Conservation (phyloP, 2,888 invertebrate species). For the Teleogryllus oceanicus region DNA sequence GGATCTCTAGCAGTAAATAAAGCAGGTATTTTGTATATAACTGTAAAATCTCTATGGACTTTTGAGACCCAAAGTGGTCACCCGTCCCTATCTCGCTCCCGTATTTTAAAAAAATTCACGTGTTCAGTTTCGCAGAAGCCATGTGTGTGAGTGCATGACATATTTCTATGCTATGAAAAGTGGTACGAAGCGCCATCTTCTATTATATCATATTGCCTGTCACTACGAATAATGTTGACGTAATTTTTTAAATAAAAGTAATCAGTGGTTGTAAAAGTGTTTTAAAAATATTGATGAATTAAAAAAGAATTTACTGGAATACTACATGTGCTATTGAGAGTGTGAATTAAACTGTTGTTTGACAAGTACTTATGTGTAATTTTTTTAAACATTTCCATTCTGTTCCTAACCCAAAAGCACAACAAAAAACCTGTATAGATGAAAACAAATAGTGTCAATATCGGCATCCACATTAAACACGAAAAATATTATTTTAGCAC, state of each 20-base stretch:
- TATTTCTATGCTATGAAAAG: slow-evolving; percentile 2
- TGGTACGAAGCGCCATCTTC: background rate
- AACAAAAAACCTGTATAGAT: too few relatives aligned
- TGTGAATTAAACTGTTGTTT: slow-evolving; percentile 3
- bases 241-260: slow-evolving; percentile 21
- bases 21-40: slow-evolving; percentile 1
- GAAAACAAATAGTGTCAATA: too few relatives aligned
- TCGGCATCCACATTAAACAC: too few relatives aligned
- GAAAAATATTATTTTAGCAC: too few relatives aligned
- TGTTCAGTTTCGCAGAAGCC: slow-evolving; percentile 6
- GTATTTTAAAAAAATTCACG: background rate
- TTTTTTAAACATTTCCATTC: background rate
- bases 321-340: slow-evolving; percentile 3
- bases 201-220: slow-evolving; percentile 11
- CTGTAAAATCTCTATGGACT: slow-evolving; percentile 1
- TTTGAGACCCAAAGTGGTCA: background rate
- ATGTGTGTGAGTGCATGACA: background rate
- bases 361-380: background rate
- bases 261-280: slow-evolving; percentile 34
- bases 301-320: slow-evolving; percentile 27
- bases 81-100: background rate
- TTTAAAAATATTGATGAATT: slow-evolving; percentile 31
- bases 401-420: background rate
- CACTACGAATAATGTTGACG: slow-evolving; percentile 22
- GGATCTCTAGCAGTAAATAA: background rate